A percentile compares a stretch with the other conserved stretches of the same genome.
These are phyloP conservation scores for Polia nebulosa DNA, from an alignment of 2,888 invertebrate genomes.

Conservation along the genomic window DNA sequence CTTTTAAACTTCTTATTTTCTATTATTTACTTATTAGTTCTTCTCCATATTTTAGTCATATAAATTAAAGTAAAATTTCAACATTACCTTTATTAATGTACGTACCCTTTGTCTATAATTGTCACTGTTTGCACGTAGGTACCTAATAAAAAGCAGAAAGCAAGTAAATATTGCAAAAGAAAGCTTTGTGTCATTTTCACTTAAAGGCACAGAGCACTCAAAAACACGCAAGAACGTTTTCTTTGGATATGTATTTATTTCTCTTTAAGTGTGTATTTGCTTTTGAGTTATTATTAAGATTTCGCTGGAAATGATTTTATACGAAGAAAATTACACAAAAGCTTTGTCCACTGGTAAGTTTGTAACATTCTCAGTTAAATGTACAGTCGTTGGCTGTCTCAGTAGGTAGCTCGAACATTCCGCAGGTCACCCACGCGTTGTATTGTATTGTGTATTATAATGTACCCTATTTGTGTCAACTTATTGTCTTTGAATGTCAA, in stretches of 20 bases:
- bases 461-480: slow-evolving; percentile 76
- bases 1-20: background rate
- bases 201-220: background rate
- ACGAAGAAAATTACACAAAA: slow-evolving; percentile 51
- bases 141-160: slow-evolving; percentile 9
- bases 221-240: slow-evolving; percentile 19
- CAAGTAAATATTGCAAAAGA: slow-evolving; percentile 9
- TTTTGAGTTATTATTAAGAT: slow-evolving; percentile 28
- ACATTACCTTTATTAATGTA: background rate
- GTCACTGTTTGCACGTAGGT: background rate
- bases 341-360: slow-evolving; percentile 39
- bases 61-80: background rate
- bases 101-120: background rate
- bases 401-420: slow-evolving; percentile 64
- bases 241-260: slow-evolving; percentile 11
- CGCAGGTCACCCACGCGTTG: slow-evolving; percentile 67
- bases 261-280: slow-evolving; percentile 3
- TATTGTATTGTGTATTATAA: slow-evolving; percentile 71
- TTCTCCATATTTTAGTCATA: background rate
- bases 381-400: slow-evolving; percentile 46
- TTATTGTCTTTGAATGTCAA: slow-evolving; percentile 75
- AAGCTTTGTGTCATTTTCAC: slow-evolving; percentile 24
- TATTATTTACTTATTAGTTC: background rate
- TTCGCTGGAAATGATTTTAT: slow-evolving; percentile 28
- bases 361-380: slow-evolving; percentile 51